These are phyloP conservation scores for Gracilinanus agilis DNA, from an alignment of 2,113 vertebrate genomes.

Conservation along the genomic window DNA sequence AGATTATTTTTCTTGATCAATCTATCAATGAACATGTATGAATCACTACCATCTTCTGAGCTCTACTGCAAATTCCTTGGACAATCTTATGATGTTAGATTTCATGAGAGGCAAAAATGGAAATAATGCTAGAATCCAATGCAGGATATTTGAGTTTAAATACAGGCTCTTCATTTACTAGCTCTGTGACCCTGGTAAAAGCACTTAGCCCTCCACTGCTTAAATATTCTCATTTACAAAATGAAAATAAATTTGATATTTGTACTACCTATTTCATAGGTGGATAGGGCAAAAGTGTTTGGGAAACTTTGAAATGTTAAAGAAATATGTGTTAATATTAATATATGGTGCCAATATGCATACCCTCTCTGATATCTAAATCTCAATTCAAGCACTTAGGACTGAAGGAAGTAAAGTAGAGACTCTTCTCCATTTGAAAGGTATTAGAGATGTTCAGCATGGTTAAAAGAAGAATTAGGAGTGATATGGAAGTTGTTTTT, in stretches of 20 bases:
- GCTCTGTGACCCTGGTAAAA: not conserved
- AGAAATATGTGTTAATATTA: not conserved
- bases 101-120: not conserved
- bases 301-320: not conserved
- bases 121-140: not conserved
- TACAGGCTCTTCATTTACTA: not conserved
- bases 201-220: not conserved
- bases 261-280: not conserved
- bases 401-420: not conserved
- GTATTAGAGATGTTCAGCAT: not conserved
- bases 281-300: not conserved
- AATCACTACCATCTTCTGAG: not conserved
- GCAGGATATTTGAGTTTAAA: not conserved
- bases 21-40: not conserved
- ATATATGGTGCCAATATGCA: not conserved
- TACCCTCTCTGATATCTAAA: not conserved
- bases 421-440: not conserved
- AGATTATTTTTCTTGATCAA: not conserved
- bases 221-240: not conserved
- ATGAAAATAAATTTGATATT: not conserved
- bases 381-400: not conserved
- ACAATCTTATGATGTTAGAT: not conserved
- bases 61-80: not conserved
- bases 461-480: not conserved
- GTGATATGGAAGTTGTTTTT: not conserved